Evolutionary conservation across 2,113 vertebrate species (phyloP).

Genomic region (Paradisaea rubra): DNA sequence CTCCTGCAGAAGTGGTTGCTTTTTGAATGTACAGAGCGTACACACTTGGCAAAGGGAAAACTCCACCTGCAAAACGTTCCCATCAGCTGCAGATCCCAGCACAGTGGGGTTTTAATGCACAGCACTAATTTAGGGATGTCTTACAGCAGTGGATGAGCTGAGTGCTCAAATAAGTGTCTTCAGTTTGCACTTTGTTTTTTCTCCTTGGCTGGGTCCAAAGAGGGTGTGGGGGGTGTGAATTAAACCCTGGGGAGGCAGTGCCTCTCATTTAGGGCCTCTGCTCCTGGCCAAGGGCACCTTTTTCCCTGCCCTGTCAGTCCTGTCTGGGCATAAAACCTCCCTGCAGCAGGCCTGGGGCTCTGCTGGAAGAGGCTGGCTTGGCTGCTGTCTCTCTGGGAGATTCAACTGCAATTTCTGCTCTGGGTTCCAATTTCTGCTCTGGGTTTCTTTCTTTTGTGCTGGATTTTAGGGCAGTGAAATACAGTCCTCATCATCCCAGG

Average conservation of each 20-base stretch:
- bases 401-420: not conserved
- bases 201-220: not conserved
- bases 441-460: not conserved
- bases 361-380: not conserved
- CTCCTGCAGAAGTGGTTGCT: not conserved
- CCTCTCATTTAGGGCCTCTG: not conserved
- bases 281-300: not conserved
- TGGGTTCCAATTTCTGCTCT: not conserved
- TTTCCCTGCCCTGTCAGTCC: not conserved
- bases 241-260: not conserved
- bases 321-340: not conserved
- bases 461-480: not conserved
- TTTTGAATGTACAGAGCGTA: not conserved
- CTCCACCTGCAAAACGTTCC: fast-evolving
- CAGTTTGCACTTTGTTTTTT: not conserved
- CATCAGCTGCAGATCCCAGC: not conserved
- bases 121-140: not conserved
- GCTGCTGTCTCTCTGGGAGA: too few species aligned
- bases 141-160: not conserved
- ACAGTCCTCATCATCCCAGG: not conserved
- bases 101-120: fast-evolving
- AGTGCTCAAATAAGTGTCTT: not conserved
- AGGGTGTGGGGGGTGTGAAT: not conserved
- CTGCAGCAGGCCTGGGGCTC: not conserved
- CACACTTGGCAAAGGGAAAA: not conserved